Base-by-base conservation (phyloP, 2,888 invertebrate species). In the Myopa testacea region DNA sequence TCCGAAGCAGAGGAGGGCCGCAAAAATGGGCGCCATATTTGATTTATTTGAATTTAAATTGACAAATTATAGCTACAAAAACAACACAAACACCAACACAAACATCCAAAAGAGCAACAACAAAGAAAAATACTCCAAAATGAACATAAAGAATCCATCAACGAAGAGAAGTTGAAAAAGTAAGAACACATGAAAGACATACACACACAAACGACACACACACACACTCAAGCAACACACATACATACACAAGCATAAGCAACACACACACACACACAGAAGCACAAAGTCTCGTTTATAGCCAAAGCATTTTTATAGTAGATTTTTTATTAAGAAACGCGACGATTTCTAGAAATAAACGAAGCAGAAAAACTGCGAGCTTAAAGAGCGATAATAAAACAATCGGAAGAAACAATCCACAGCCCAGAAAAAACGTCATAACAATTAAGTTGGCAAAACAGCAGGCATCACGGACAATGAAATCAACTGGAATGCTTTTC, bases 31-130 rank as follows among this genome's bases (percentile, higher is more conserved):
- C 62, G 62, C 26, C 73, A 26, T 10, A 2, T 73, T 62, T 62
- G 73, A 73, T 73, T 73, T 73, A 73, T 73, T 62, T 63, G 73
- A 73, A 73, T 63, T 73, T 73, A 73, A 73, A 63, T 63, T 73
- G 63, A 73, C 73, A 63, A 73, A 73, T 73, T 73, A 63, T 50
- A 50, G 26, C 40, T 26, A 38, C 58, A 58, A 10, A 45, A 10
- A 45, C 10, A 6, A 8, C 7, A n/a, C 38, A 40, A 68, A 12
- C 8, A 50, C n/a, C 40, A 68, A 2, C 8, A 50, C n/a, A n/a
- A 68, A 2, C 38, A 67, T 12, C 1, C n/a, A 3, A 37, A 16
- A 40, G 12, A 37, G n/a, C 10, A 40, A 68, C 16, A 63, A 63
- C 34, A 63, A 37, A 26, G 14, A 37, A 12, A 62, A 12, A 34